Base-by-base conservation (phyloP, 2,113 vertebrate species). In the Dermatemys mawii region DNA sequence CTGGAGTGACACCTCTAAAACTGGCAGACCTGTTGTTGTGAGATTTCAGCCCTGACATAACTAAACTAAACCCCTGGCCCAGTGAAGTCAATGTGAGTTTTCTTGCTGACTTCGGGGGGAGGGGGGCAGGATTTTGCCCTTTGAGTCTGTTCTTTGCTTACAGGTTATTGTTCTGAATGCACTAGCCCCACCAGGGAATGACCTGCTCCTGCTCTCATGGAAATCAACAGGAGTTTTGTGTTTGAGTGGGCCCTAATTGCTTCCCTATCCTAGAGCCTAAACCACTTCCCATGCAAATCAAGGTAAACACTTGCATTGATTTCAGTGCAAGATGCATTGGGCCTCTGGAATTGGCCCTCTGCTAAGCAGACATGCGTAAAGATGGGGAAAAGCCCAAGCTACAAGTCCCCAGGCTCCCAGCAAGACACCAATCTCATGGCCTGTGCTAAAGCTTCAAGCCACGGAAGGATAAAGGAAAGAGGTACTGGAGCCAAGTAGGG, bases 391-490 rank as follows among this genome's bases (percentile, higher is more conserved):
- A 38, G n/a, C 8, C 60, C 60, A 67, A 9, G 35, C 60, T 67
- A 67, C 35, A 24, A 38, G 19, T 73, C 67, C 21, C 41, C 21
- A 38, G 67, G 67, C n/a, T 73, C n/a, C n/a, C 67, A 73, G 38
- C 35, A 41, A 41, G 0, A 6, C 50, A 19, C 19, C 32, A 11
- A 1, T 29, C 51, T 53, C 51, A 17, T 22, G 35, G 21, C 29
- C 0, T n/a, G 53, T 60, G 16, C 29, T 81, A 1, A 44, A 81
- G 16, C 21, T 88, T 57, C 44, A 70, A 91, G 32, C n/a, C 49
- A 21, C 3, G 1, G 53, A 22, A 86, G 80, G 50, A 84, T 6
- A 57, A 32, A 7, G 12, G 24, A 76, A 46, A 29, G 41, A 41
- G 70, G 46, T 84, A 49, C 32, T 14, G 70, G 91, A 49, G 88